Evolutionary conservation across 2,888 invertebrate species (phyloP).

Genomic region (Sesia bembeciformis): DNA sequence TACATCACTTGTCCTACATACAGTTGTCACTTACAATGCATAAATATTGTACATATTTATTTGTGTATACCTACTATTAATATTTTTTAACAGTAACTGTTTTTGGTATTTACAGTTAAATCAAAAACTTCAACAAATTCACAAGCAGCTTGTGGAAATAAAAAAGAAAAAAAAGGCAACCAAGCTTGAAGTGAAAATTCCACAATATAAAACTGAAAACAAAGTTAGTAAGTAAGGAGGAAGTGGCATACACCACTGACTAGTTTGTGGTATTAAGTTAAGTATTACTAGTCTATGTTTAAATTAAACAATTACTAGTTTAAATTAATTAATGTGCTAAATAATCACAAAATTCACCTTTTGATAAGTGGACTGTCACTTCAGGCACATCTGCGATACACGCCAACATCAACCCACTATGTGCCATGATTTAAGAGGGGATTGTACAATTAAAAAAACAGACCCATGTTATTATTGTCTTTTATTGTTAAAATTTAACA

Average conservation of each 20-base stretch:
- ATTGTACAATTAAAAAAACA: not conserved
- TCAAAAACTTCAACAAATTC: constrained; percentile 56
- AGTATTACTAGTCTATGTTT: not conserved
- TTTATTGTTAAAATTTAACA: constrained; percentile 70
- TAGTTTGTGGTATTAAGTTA: too few relatives aligned
- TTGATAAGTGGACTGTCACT: too few relatives aligned
- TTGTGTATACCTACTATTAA: too few relatives aligned
- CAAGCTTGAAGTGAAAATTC: constrained; percentile 21
- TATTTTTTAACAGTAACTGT: too few relatives aligned
- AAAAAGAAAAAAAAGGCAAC: constrained; percentile 24
- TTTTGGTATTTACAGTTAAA: constrained; percentile 40
- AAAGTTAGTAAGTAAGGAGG: constrained; percentile 47
- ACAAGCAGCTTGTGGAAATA: constrained; percentile 54
- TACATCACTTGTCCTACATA: too few relatives aligned
- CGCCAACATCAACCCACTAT: too few relatives aligned
- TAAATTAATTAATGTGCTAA: too few relatives aligned
- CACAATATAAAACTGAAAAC: constrained; percentile 26
- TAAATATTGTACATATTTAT: too few relatives aligned
- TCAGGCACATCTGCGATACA: too few relatives aligned
- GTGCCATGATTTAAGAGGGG: too few relatives aligned
- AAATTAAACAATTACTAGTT: not conserved
- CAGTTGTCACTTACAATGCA: too few relatives aligned
- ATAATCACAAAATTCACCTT: too few relatives aligned
- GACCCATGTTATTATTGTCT: constrained; percentile 42
- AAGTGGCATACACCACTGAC: constrained; percentile 43